Conservation (phyloP, 1,140 invertebrate species). For the Drosophila fuyamai region DNA sequence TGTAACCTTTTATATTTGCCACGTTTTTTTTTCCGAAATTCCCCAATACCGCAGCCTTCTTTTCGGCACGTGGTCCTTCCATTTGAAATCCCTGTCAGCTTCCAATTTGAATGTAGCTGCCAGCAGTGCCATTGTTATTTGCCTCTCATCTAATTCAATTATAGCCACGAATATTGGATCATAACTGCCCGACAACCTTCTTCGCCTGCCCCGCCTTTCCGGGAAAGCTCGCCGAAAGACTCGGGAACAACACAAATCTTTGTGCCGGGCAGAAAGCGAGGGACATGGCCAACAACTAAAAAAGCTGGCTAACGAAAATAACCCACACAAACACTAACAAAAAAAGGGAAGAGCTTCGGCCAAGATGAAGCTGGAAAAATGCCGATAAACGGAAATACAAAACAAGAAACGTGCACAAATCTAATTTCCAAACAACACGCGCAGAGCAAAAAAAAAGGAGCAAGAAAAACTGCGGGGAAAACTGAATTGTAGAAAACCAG, state of each 20-base stretch:
- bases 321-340: slow-evolving; percentile 2
- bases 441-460: slow-evolving; percentile 36
- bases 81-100: slow-evolving; percentile 30
- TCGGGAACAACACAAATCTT: slow-evolving; percentile 55
- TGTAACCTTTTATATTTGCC: background rate
- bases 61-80: background rate
- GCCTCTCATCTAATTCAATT: slow-evolving; percentile 50
- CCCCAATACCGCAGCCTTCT: background rate
- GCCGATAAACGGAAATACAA: slow-evolving; percentile 80
- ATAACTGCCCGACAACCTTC: slow-evolving; percentile 32
- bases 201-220: background rate
- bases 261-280: slow-evolving; percentile 24
- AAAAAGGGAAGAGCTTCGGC: slow-evolving; percentile 9
- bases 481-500: slow-evolving; percentile 24
- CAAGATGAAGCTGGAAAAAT: slow-evolving; percentile 54
- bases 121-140: slow-evolving; percentile 41
- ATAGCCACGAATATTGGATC: slow-evolving; percentile 55
- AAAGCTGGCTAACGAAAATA: slow-evolving; percentile 31
- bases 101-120: slow-evolving; percentile 43
- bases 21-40: background rate
- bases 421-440: slow-evolving; percentile 82
- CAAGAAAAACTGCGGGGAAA: slow-evolving; percentile 17
- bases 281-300: slow-evolving; percentile 24
- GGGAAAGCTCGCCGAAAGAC: slow-evolving; percentile 24
- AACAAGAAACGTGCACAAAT: slow-evolving; percentile 83